These are phyloP conservation scores for Lepeophtheirus nordmannii DNA, from an alignment of 2,888 invertebrate species.

Conservation along the genomic window DNA sequence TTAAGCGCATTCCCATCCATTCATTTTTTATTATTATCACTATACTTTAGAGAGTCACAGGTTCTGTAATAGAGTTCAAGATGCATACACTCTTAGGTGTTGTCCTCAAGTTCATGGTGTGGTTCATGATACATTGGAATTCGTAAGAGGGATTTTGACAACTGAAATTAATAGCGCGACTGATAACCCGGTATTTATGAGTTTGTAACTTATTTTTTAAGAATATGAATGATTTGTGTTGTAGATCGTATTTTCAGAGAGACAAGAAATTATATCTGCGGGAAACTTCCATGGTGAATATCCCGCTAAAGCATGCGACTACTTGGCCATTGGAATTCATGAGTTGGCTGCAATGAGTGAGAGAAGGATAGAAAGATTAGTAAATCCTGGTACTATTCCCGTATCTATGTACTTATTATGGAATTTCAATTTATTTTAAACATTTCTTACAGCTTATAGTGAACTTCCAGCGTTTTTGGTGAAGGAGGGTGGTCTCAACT, in stretches of 20 bases:
- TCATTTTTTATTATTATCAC: background rate
- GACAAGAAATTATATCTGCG: conserved; percentile 47
- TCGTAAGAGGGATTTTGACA: conserved; percentile 43
- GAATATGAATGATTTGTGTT: background rate
- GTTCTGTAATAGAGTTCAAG: conserved; percentile 48
- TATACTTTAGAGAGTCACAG: conserved; percentile 43
- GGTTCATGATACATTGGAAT: conserved; percentile 48
- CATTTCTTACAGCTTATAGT: conserved; percentile 38
- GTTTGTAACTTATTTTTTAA: background rate
- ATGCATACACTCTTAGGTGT: conserved; percentile 50
- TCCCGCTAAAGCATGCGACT: conserved; percentile 50
- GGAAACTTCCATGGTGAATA: conserved; percentile 57
- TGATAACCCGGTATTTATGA: conserved; percentile 44
- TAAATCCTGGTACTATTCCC: conserved; percentile 42
- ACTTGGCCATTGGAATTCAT: conserved; percentile 47
- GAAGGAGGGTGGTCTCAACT: conserved; percentile 49
- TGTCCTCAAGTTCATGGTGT: conserved; percentile 51
- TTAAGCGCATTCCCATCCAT: background rate
- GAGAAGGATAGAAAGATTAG: conserved; percentile 45
- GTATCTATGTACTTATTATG: conserved; percentile 16
- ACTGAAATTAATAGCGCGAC: conserved; percentile 51
- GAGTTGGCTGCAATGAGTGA: conserved; percentile 51
- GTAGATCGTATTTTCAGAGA: conserved; percentile 41
- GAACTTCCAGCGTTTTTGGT: conserved; percentile 50
- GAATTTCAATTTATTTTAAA: conserved; percentile 4